phyloP scores from a whole-genome alignment of 2,888 invertebrate species.

The Zootermopsis nevadensis region DNA sequence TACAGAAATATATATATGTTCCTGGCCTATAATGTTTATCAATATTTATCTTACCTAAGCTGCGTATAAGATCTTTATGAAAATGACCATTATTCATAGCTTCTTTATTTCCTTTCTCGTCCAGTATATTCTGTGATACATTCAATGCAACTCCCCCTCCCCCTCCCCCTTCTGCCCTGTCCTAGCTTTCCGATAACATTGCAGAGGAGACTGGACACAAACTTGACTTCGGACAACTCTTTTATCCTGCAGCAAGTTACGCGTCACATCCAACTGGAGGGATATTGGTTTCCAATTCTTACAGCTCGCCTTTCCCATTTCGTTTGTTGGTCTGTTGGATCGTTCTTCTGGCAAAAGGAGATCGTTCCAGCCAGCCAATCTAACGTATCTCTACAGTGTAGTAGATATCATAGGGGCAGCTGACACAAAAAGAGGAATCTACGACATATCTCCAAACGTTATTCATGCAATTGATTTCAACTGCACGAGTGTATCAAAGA shows the following conservation, averaged over 20 bases:
- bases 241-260: conserved; percentile 29
- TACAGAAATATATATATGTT: too few relatives aligned
- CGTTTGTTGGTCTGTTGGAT: background rate
- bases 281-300: conserved; percentile 40
- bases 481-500: background rate
- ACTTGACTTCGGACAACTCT: conserved; percentile 26
- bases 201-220: conserved; percentile 1
- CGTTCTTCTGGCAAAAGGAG: background rate
- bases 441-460: background rate
- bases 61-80: too few relatives aligned
- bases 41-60: too few relatives aligned
- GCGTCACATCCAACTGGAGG: conserved; percentile 19
- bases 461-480: background rate
- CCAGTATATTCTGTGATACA: background rate
- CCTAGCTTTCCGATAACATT: background rate
- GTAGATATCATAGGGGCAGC: background rate
- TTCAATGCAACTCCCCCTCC: background rate
- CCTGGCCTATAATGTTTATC: too few relatives aligned
- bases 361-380: background rate
- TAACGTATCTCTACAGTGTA: background rate
- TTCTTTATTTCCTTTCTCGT: background rate
- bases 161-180: background rate
- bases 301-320: background rate
- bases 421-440: background rate
- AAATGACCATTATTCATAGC: too few relatives aligned